Percentiles rank a stretch among this genome's conserved stretches.
Evolutionary conservation across 2,888 invertebrate genomes (phyloP).

Genomic region (Tiliacea aurago): DNA sequence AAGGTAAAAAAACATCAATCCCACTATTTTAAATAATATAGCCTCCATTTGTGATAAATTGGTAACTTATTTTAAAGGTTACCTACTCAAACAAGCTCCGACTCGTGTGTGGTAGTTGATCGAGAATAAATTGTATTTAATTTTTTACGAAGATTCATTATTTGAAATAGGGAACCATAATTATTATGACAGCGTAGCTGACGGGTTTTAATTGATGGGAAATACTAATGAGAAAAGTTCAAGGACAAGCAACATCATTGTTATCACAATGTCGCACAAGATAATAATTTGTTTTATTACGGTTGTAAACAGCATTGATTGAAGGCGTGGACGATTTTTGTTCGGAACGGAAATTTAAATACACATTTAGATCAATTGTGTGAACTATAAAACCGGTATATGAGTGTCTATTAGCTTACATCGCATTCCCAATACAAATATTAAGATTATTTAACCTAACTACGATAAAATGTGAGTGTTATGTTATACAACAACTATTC

Average conservation of each 20-base stretch:
- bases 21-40: conserved; percentile 1
- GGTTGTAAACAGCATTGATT: background rate
- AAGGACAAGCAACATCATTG: conserved; percentile 27
- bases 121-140: background rate
- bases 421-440: background rate
- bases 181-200: background rate
- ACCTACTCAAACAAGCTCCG: background rate
- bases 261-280: conserved; percentile 19
- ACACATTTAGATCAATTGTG: no score
- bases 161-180: background rate
- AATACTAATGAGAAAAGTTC: background rate
- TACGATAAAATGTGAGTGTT: background rate
- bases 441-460: conserved; percentile 1
- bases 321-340: background rate
- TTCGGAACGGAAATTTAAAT: background rate
- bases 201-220: background rate
- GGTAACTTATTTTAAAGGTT: conserved; percentile 9
- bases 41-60: background rate
- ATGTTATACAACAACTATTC: conserved; percentile 8
- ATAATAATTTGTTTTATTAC: background rate
- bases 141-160: background rate
- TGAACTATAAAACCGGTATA: background rate
- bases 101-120: background rate
- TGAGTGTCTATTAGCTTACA: background rate
- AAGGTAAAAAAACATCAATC: background rate